phyloP scores from a whole-genome alignment of 1,140 invertebrate genomes.

The Brachionus plicatilis region DNA sequence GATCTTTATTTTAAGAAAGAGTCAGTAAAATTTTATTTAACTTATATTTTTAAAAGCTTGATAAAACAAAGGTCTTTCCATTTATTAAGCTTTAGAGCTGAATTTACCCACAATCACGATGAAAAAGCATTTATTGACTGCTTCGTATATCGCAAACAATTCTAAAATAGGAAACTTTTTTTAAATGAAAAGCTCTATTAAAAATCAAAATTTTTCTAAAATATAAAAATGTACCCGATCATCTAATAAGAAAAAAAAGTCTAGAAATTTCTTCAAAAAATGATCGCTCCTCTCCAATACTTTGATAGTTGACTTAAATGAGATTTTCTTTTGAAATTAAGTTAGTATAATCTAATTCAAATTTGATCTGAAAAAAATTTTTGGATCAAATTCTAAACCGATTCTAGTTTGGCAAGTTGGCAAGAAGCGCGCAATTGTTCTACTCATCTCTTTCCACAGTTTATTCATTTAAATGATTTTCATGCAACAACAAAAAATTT shows the following conservation, averaged over 20 bases:
- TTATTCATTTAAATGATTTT: too few species aligned
- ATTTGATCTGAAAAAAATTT: not conserved
- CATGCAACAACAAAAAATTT: not conserved
- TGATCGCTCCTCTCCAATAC: not conserved
- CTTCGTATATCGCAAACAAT: not conserved
- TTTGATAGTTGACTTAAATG: not conserved
- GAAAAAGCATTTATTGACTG: not conserved
- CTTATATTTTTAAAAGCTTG: too few species aligned
- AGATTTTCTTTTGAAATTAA: not conserved
- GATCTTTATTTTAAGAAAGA: too few species aligned
- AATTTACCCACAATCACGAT: not conserved
- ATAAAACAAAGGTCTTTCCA: too few species aligned
- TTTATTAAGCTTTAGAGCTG: too few species aligned
- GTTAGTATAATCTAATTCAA: not conserved
- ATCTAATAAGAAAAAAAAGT: not conserved
- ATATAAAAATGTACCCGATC: not conserved
- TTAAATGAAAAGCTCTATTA: not conserved
- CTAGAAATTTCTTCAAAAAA: not conserved
- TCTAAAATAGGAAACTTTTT: not conserved
- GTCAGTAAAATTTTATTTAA: too few species aligned
- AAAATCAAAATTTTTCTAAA: not conserved
- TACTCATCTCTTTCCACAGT: too few species aligned
- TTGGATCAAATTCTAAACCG: not conserved
- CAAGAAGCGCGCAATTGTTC: not conserved
- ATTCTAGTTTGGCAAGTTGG: not conserved